Conservation (phyloP, 2,888 invertebrate genomes). For the Euzetes globulus region DNA sequence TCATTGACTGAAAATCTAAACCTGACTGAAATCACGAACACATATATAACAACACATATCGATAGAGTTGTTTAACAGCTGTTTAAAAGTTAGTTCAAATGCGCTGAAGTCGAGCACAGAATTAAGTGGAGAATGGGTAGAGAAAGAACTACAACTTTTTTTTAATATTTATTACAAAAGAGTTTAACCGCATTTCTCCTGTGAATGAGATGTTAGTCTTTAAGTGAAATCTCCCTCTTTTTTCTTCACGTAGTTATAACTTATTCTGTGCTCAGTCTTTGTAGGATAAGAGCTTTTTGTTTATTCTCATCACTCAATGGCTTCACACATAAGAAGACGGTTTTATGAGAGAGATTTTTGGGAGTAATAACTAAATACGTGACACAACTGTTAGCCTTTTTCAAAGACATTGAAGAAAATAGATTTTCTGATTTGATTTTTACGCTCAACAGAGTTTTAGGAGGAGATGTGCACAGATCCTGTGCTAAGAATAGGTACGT, state of each 20-base stretch:
- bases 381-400: neutral
- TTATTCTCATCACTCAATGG: neutral
- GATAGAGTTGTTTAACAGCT: neutral
- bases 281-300: too few species aligned
- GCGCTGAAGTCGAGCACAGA: too few species aligned
- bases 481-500: neutral
- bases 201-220: neutral
- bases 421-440: neutral
- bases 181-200: neutral
- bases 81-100: neutral
- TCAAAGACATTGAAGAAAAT: neutral
- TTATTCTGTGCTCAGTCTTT: too few species aligned
- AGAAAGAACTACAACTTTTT: too few species aligned
- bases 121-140: too few species aligned
- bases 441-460: neutral
- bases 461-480: neutral
- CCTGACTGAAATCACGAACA: constrained; percentile 25
- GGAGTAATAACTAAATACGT: neutral
- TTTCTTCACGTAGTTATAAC: too few species aligned
- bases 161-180: neutral
- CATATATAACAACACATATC: neutral
- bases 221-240: too few species aligned
- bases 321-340: neutral
- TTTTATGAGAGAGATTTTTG: neutral
- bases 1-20: neutral